Conservation (phyloP, 2,797 vertebrate genomes). For the Artibeus jamaicensis region DNA sequence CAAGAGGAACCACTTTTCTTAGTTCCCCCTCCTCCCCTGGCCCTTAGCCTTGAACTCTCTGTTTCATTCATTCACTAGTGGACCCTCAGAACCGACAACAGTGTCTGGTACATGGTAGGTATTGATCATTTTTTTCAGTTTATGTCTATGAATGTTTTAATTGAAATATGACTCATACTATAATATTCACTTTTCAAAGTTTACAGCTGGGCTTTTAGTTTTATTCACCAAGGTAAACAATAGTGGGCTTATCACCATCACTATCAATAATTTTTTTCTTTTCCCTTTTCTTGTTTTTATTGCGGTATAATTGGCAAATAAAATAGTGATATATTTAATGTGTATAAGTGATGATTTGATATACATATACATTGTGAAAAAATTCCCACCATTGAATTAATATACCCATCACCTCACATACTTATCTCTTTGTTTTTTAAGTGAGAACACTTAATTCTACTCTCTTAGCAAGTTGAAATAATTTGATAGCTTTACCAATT, state of each 20-base stretch:
- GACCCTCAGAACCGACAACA: background rate
- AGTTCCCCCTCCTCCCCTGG: background rate
- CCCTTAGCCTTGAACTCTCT: background rate
- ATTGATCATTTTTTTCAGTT: background rate
- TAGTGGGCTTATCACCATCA: background rate
- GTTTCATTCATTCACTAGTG: background rate
- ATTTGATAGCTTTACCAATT: background rate
- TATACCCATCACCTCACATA: background rate
- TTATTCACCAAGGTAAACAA: background rate
- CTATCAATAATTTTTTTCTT: background rate
- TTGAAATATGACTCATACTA: background rate
- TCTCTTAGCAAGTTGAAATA: background rate
- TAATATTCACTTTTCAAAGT: background rate
- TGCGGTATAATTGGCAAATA: background rate
- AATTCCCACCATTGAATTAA: background rate
- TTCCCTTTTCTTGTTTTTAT: background rate
- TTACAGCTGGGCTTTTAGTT: background rate
- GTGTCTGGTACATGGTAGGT: background rate
- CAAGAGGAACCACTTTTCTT: background rate
- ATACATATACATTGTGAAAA: background rate
- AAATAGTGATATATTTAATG: background rate
- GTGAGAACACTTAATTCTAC: background rate
- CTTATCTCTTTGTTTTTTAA: background rate
- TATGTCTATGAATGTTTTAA: background rate
- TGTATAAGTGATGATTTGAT: background rate